phyloP scores from a whole-genome alignment of 2,797 vertebrate genomes.

The Xenopus petersii region DNA sequence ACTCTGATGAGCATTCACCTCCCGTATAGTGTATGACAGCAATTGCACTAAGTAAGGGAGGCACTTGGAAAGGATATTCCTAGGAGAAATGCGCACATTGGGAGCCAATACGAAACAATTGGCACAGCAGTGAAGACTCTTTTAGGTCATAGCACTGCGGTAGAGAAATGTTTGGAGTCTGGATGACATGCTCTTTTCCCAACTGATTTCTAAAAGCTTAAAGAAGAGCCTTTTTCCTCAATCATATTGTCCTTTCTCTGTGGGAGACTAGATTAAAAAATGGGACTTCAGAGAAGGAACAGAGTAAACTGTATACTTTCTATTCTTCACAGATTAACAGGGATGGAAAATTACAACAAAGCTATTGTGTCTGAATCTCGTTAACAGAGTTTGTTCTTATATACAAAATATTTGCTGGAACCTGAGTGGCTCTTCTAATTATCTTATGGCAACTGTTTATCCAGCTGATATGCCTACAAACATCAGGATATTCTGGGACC shows the following conservation, averaged over 20 bases:
- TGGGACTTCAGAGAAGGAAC: constrained; percentile 3
- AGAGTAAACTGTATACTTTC: constrained; percentile 14
- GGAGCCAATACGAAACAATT: constrained; percentile 28
- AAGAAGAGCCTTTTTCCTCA: constrained; percentile 15
- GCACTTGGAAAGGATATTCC: neutral
- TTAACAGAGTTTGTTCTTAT: too few species aligned
- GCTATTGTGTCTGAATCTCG: neutral
- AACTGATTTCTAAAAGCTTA: constrained; percentile 21
- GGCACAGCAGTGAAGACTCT: constrained; percentile 20
- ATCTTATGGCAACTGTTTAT: too few species aligned
- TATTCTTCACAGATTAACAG: constrained; percentile 4
- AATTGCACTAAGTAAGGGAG: constrained; percentile 9
- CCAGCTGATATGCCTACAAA: too few species aligned
- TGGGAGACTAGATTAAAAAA: constrained; percentile 17
- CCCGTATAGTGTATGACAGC: constrained; percentile 39
- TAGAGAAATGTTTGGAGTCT: constrained; percentile 28
- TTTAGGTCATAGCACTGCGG: constrained; percentile 29
- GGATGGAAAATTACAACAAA: constrained; percentile 8
- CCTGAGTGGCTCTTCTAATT: too few species aligned
- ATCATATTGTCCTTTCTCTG: constrained; percentile 15
- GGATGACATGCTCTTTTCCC: constrained; percentile 26
- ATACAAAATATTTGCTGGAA: too few species aligned
- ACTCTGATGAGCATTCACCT: constrained; percentile 32
- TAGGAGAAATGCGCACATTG: neutral
- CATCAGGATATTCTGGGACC: too few species aligned